phyloP scores from a whole-genome alignment of 2,888 invertebrate species.

The Blera fallax region DNA sequence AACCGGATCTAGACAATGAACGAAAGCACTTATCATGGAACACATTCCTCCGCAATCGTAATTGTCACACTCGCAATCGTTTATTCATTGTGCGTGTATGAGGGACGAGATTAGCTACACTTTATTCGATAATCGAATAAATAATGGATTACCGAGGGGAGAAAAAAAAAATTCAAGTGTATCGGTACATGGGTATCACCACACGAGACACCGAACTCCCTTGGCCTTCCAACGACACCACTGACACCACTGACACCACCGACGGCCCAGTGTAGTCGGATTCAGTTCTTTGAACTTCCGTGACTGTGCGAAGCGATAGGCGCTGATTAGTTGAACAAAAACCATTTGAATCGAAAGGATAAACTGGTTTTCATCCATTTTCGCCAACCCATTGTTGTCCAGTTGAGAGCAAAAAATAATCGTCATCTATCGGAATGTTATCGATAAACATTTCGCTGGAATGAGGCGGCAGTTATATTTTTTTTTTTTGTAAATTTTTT shows the following conservation, averaged over 20 bases:
- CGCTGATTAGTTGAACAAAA: conserved; percentile 39
- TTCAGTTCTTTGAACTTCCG: conserved; percentile 51
- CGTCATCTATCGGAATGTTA: conserved; percentile 1
- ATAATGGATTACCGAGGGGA: neutral
- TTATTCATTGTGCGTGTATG: conserved; percentile 11
- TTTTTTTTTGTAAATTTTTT: neutral
- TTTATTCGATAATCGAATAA: neutral
- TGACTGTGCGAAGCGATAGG: conserved; percentile 29
- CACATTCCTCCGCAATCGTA: conserved; percentile 6
- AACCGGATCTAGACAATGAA: conserved; percentile 34
- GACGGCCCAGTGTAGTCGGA: neutral
- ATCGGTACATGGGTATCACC: neutral
- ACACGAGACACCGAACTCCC: neutral
- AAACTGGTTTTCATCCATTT: conserved; percentile 38
- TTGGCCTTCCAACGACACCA: conserved; percentile 8
- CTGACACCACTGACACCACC: neutral
- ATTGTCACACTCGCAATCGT: conserved; percentile 32
- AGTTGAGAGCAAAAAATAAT: neutral
- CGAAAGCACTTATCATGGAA: neutral
- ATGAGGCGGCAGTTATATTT: neutral
- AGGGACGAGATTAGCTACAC: conserved; percentile 35
- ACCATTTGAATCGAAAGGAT: conserved; percentile 2
- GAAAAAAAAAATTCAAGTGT: conserved; percentile 10
- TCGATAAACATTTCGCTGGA: neutral
- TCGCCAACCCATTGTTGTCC: neutral